Base-by-base conservation (phyloP, 2,797 vertebrate genomes). In the Nasua narica region DNA sequence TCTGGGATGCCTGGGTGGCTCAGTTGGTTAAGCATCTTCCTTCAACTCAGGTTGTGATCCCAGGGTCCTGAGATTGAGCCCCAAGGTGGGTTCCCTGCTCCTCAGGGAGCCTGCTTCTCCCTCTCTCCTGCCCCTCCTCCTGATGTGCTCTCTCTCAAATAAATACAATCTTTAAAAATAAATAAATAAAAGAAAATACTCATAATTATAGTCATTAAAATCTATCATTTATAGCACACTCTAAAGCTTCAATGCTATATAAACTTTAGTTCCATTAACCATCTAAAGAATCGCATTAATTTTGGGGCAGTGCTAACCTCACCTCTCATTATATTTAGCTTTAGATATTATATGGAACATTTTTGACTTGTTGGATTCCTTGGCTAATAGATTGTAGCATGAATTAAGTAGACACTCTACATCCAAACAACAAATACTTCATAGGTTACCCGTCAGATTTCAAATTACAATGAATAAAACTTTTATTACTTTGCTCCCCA, bases 401-500 rank as follows among this genome's bases (percentile, higher is more conserved):
- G 40, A 96, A 89, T 94, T 67, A 97, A 92, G 46, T 48, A 88
- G 43, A 27, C 13, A 91, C 14, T 40, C 43, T 83, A 16, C 48
- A 84, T 65, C 62, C 35, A 96, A 94, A 91, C 43, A 95, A 58
- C 52, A 90, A 77, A 82, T 54, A 95, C 13, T 58, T 87, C 65
- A 69, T n/a, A 72, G 60, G 79, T 79, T 91, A 86, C 52, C 79
- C 94, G 69, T 89, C 81, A 81, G 43, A 76, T 94, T 96, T 48
- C 85, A 90, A 94, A 82, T 89, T 95, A 62, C 46, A 84, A 74
- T 46, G 25, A 96, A 52, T 94, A 37, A 84, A 93, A 90, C 32
- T 97, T 91, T 88, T 87, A 88, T 86, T 52, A 85, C 62, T 87
- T 65, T 94, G 81, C 76, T 97, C 16, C 18, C 7, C 29, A 87